Base-by-base conservation (phyloP, 1,140 invertebrate species). In the Pseudomyrmex dendroicus region DNA sequence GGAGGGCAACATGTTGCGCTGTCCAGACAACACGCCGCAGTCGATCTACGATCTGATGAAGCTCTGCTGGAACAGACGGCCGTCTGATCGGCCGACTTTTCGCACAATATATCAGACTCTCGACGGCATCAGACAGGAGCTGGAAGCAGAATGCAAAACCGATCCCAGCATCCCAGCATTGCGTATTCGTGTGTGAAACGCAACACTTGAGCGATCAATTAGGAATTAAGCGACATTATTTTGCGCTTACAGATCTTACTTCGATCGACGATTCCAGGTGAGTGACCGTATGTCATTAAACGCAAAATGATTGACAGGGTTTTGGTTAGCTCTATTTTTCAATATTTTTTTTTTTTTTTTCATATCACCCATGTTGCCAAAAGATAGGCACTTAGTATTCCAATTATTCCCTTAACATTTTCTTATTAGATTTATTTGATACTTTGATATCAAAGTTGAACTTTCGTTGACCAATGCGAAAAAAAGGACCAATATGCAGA, bases 11-110 rank as follows among this genome's bases (percentile, higher is more conserved):
- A 96, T 98, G 48, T 95, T 99, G 5, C 96, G 96, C 44, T 97
- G 97, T 90, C 98, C 98, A 1, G 98, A 99, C 74, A 98, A 98
- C 91, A 98, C 98, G 46, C 98, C 98, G 0, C 94, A 96, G n/a
- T 96, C 97, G 56, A 95, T 99, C n/a, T 99, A 99, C 93, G 97
- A 98, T 56, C 92, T 99, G 1, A 99, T 99, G 98, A 97, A 97
- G 91, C 95, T 96, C 72, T 99, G 98, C 93, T 99, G 98, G 98
- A 97, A 97, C 89, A 95, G 96, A 84, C 97, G 98, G 91, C 97
- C 98, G 0, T 95, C 95, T 48, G 96, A 97, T 83, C 95, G 98
- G 78, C 98, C 98, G 0, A 96, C 96, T 89, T 99, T 99, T 94
- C 95, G 96, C 89, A 95, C 95, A 44, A 96, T 97, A 89, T 95